Evolutionary conservation across 2,113 vertebrate species (phyloP).

Genomic region (Phrynocephalus versicolor): DNA sequence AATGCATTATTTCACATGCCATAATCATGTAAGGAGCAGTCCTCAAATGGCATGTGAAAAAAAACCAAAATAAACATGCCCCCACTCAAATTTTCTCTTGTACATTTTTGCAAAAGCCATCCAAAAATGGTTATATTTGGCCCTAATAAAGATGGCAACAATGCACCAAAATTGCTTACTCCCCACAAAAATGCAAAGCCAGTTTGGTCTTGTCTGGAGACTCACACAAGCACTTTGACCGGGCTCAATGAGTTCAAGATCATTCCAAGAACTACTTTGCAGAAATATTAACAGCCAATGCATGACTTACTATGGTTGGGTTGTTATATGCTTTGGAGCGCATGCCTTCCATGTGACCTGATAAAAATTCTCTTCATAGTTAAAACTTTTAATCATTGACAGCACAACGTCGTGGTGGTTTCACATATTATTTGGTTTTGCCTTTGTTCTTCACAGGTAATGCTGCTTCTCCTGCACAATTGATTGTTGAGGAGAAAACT

Average conservation of each 20-base stretch:
- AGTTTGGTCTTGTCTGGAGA: neutral
- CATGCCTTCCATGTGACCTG: neutral
- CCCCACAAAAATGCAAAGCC: neutral
- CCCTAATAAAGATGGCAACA: neutral
- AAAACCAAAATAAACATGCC: neutral
- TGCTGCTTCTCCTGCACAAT: neutral
- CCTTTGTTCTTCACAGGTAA: neutral
- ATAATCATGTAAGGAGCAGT: neutral
- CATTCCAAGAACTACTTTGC: neutral
- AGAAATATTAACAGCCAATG: neutral
- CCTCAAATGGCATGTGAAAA: neutral
- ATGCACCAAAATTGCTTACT: neutral
- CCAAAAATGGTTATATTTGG: no score
- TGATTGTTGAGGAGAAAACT: neutral
- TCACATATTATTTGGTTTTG: neutral
- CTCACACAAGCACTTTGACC: neutral
- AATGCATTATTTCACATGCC: no score
- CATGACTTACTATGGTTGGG: neutral
- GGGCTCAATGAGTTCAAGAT: neutral
- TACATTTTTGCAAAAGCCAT: no score
- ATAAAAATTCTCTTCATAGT: neutral
- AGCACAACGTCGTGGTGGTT: neutral
- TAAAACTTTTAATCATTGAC: constrained; percentile 1
- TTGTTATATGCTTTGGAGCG: neutral
- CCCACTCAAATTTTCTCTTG: no score